Base-by-base conservation (phyloP, 2,797 vertebrate species). In the Helostoma temminkii region DNA sequence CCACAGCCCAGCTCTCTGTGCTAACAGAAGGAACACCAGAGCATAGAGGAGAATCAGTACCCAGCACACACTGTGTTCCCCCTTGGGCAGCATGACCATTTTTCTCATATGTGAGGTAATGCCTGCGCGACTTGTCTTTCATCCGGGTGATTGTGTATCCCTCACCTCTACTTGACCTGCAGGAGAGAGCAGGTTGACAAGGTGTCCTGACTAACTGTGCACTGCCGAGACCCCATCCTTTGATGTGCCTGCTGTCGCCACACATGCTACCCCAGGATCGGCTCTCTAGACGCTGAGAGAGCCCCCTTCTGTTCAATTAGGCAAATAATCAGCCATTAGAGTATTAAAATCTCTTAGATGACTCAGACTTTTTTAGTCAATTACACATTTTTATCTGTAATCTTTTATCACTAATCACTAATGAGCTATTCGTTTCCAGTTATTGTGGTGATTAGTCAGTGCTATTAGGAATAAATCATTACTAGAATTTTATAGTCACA, bases 111-210 rank as follows among this genome's bases (percentile, higher is more conserved):
- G 54, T 52, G 37, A 64, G 65, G 46, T 60, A 41, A 71, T 24
- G 64, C 49, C 37, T 60, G 55, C 15, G 28, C 71, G 71, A 75
- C 66, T 77, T 75, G 55, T 78, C 76, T 87, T 81, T 86, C 76
- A 83, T 87, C 84, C 77, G 67, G 87, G 82, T 66, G 80, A 90
- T 81, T 82, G 76, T 67, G 74, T 85, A 72, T 79, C 76, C 76
- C 79, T 92, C 71, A 88, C 83, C 89, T 88, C 78, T 76, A 47
- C 59, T 69, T 91, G 88, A 93, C 86, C 82, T 74, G 60, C 50
- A 11, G 80, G 73, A 73, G 73, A 74, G 74, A 67, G 50, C 58
- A 78, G 74, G 71, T 65, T 76, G 53, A 69, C 65, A 55, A 69
- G 39, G 59, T 56, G 71, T 82, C 74, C 77, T 71, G 82, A 83